Evolutionary conservation across 1,140 invertebrate species (phyloP).

Genomic region (Oncopodura yosiiana): DNA sequence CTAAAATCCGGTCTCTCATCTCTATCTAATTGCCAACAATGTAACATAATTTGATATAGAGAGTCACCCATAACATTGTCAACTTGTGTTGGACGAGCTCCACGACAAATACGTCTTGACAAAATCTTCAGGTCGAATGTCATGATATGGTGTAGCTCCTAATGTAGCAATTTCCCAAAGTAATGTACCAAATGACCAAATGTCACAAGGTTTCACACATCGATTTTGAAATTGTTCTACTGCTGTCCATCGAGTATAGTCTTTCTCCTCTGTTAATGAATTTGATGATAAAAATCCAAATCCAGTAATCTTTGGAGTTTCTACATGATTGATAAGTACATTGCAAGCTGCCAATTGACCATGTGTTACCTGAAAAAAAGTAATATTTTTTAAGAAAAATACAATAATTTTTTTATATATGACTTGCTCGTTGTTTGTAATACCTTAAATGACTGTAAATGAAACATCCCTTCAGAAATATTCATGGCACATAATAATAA

Average conservation of each 20-base stretch:
- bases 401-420: constrained; percentile 1
- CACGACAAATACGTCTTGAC: constrained; percentile 54
- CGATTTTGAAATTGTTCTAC: constrained; percentile 60
- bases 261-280: constrained; percentile 44
- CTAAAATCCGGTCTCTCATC: constrained; percentile 62
- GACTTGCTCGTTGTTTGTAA: background rate
- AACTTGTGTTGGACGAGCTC: constrained; percentile 59
- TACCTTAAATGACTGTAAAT: constrained; percentile 29
- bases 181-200: constrained; percentile 71
- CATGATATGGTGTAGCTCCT: constrained; percentile 64
- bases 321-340: constrained; percentile 51
- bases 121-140: constrained; percentile 55
- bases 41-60: constrained; percentile 67
- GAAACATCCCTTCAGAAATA: constrained; percentile 32
- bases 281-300: constrained; percentile 54
- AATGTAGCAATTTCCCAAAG: constrained; percentile 75
- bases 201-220: constrained; percentile 58
- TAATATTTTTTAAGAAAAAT: background rate
- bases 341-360: constrained; percentile 61
- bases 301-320: constrained; percentile 58
- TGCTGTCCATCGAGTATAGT: constrained; percentile 66
- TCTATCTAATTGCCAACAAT: constrained; percentile 73
- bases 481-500: constrained; percentile 33
- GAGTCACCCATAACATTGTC: constrained; percentile 58
- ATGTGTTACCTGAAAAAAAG: constrained; percentile 53